Evolutionary conservation across 2,888 invertebrate species (phyloP).

Genomic region (Therioaphis trifolii): DNA sequence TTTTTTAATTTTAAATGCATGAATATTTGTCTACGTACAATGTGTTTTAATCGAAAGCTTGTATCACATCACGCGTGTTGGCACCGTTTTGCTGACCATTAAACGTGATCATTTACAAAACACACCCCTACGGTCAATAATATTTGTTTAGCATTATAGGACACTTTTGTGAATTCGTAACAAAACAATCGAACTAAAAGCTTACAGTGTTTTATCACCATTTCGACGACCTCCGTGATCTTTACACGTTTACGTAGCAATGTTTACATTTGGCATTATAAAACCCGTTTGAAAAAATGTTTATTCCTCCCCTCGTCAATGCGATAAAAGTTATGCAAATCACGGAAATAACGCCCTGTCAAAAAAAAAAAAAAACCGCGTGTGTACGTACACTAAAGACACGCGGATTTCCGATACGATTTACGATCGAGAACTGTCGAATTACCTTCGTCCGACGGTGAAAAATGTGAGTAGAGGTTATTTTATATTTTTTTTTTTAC

Average conservation of each 20-base stretch:
- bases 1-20: no score
- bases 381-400: no score
- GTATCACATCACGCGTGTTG: no score
- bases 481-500: neutral
- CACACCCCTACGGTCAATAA: neutral
- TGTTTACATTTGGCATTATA: constrained; percentile 22
- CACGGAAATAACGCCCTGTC: neutral
- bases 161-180: neutral
- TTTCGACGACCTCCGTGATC: neutral
- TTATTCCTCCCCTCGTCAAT: neutral
- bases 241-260: constrained; percentile 1
- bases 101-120: neutral
- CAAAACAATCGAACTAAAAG: constrained; percentile 7
- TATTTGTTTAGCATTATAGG: neutral
- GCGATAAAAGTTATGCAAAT: constrained; percentile 22
- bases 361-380: neutral
- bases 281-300: constrained; percentile 7
- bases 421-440: neutral
- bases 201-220: constrained; percentile 5
- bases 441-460: neutral
- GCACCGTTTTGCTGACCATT: neutral
- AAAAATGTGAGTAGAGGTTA: neutral
- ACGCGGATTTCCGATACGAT: neutral
- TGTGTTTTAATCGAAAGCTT: neutral
- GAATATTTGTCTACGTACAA: neutral